Base-by-base conservation (phyloP, 2,888 invertebrate species). In the Rhamnusium bicolor region DNA sequence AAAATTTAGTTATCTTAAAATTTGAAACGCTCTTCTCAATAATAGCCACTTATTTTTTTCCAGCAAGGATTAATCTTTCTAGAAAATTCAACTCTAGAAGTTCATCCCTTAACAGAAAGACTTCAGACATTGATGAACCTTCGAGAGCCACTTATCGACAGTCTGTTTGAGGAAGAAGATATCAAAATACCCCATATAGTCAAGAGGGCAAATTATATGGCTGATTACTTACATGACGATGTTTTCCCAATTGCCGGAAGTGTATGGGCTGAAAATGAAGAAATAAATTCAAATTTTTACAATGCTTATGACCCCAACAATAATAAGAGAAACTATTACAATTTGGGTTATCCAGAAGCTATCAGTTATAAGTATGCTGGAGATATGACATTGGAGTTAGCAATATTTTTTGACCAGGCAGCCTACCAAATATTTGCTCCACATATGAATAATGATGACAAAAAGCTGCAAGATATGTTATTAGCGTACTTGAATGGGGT, bases 401-500 rank as follows among this genome's bases (percentile, higher is more conserved):
- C 93, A 0, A 86, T 95, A 51, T 95, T 95, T 86, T 91, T 95
- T 80, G 95, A 95, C 82, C 92, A 93, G 84, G 91, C 93, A 0
- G 94, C 91, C 0, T 94, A 94, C 83, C 91, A 91, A 82, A 90
- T 92, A 29, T 94, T 94, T 85, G 88, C 92, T 12, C 93, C 94
- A 0, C 93, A 91, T 84, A 90, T 94, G 75, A 90, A 92, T 76
- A 89, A 91, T 79, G 91, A 93, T 82, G 93, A 94, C 74, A 89
- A 89, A 10, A 91, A 92, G 82, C 86, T 95, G 54, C 89, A 92
- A 40, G 93, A 95, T 83, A 93, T 95, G 93, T 87, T 95, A n/a
- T 85, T 95, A 69, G 94, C 94, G 10, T 95, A 94, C 81, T 90
- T 94, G 80, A 95, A 95, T 85, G 94, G 93, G 79, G 93, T 93